These are phyloP conservation scores for Rhimphoctona megacephalus DNA, from an alignment of 2,888 invertebrate genomes.

Conservation along the genomic window DNA sequence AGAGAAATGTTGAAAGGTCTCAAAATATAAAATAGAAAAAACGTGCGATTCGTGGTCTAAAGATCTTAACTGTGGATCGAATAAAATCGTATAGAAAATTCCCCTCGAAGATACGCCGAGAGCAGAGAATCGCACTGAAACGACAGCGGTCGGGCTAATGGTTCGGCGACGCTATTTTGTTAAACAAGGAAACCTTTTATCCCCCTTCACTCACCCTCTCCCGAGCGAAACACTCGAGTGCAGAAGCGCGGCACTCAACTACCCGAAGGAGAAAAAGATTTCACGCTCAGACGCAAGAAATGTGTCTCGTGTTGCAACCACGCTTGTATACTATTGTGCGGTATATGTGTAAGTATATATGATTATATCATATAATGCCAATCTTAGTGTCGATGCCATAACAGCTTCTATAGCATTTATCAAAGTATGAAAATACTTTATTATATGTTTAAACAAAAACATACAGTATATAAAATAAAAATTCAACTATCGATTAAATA, in stretches of 20 bases:
- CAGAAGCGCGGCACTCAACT: conserved; percentile 75
- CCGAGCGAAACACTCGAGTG: conserved; percentile 70
- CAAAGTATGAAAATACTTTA: neutral
- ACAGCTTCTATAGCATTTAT: conserved; percentile 11
- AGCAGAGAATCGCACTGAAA: conserved; percentile 81
- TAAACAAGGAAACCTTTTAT: conserved; percentile 85
- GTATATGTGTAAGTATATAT: neutral
- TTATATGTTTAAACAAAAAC: neutral
- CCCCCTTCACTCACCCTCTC: conserved; percentile 74
- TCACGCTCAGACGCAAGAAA: conserved; percentile 66
- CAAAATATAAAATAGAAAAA: conserved; percentile 38
- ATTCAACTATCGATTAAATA: neutral
- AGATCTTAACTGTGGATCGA: conserved; percentile 56
- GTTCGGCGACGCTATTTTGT: conserved; percentile 83
- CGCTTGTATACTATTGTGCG: neutral
- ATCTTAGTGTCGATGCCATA: conserved; percentile 59
- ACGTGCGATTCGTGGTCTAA: conserved; percentile 55
- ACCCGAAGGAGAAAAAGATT: conserved; percentile 69
- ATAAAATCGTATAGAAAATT: conserved; percentile 65
- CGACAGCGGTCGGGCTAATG: conserved; percentile 83
- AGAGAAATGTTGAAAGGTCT: neutral
- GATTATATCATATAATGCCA: conserved; percentile 44
- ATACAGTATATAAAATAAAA: neutral
- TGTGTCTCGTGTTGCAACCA: conserved; percentile 61
- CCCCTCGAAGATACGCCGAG: conserved; percentile 75